Evolutionary conservation across 2,888 invertebrate genomes (phyloP).

Genomic region (Sminthurides aquaticus): DNA sequence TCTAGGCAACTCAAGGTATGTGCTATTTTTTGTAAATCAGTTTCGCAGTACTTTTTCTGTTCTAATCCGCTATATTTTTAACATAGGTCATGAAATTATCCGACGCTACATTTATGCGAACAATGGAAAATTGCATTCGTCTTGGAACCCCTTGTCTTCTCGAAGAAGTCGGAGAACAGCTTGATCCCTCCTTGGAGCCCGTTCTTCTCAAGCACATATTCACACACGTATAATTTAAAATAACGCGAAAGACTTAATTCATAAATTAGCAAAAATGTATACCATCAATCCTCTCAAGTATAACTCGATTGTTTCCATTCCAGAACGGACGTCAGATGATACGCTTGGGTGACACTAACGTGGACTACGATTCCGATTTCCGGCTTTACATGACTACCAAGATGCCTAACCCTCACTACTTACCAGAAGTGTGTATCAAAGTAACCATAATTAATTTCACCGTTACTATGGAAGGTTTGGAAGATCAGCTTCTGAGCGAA

Average conservation of each 20-base stretch:
- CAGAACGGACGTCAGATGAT: constrained; percentile 72
- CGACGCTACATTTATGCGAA: constrained; percentile 65
- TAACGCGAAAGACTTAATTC: background rate
- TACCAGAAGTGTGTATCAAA: constrained; percentile 87
- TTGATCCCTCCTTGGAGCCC: constrained; percentile 80
- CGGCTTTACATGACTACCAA: constrained; percentile 85
- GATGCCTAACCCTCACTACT: constrained; percentile 83
- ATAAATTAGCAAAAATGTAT: background rate
- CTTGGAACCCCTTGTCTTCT: constrained; percentile 78
- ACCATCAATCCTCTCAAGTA: background rate
- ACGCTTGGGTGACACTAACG: constrained; percentile 73
- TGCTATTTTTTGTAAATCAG: background rate
- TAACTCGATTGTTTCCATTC: too few relatives aligned
- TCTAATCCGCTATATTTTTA: background rate
- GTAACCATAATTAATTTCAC: constrained; percentile 89
- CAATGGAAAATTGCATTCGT: constrained; percentile 72
- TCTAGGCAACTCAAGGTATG: constrained; percentile 58
- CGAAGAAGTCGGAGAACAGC: constrained; percentile 77
- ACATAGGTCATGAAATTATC: constrained; percentile 63
- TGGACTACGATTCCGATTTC: constrained; percentile 83
- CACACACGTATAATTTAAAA: constrained; percentile 52
- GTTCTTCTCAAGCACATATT: constrained; percentile 74
- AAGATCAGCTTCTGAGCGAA: constrained; percentile 82
- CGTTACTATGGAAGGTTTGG: constrained; percentile 78
- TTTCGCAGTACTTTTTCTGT: background rate